Percentiles rank a stretch among this genome's conserved stretches.
phyloP scores from a whole-genome alignment of 2,888 invertebrate genomes.

The Cantharis rustica region DNA sequence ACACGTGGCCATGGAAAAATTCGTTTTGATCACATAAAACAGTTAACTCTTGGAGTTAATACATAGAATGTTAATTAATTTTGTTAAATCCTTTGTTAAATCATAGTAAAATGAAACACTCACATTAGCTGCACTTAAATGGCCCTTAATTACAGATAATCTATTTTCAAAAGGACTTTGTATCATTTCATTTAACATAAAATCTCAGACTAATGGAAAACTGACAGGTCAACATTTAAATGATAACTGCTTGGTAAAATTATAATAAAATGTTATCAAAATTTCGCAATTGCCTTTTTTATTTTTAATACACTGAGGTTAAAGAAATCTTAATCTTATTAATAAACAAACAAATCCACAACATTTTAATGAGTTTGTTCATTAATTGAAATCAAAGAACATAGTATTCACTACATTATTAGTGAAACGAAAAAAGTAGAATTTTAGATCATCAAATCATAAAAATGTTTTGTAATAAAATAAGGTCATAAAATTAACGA shows the following conservation, averaged over 20 bases:
- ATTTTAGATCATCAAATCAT: not conserved
- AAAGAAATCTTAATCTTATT: not conserved
- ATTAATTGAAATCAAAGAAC: not conserved
- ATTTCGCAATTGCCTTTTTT: not conserved
- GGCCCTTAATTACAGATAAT: conserved; percentile 29
- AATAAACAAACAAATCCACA: not conserved
- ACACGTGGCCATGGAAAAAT: too few relatives aligned
- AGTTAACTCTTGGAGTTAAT: not conserved
- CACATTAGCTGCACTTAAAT: conserved; percentile 31
- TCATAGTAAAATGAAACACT: conserved; percentile 2
- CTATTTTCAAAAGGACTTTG: conserved; percentile 16
- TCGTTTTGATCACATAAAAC: too few relatives aligned
- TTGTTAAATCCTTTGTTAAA: too few relatives aligned
- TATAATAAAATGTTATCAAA: not conserved
- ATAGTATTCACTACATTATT: not conserved
- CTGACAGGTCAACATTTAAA: not conserved
- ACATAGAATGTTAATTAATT: not conserved
- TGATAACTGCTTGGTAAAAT: not conserved
- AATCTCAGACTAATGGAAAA: not conserved
- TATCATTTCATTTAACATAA: conserved; percentile 1
- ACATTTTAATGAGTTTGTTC: not conserved
- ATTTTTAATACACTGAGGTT: not conserved
- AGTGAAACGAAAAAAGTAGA: not conserved
- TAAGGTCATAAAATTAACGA: not conserved
- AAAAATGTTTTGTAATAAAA: not conserved